phyloP scores from a whole-genome alignment of 2,797 vertebrate species.

The Cichlasoma orientale region DNA sequence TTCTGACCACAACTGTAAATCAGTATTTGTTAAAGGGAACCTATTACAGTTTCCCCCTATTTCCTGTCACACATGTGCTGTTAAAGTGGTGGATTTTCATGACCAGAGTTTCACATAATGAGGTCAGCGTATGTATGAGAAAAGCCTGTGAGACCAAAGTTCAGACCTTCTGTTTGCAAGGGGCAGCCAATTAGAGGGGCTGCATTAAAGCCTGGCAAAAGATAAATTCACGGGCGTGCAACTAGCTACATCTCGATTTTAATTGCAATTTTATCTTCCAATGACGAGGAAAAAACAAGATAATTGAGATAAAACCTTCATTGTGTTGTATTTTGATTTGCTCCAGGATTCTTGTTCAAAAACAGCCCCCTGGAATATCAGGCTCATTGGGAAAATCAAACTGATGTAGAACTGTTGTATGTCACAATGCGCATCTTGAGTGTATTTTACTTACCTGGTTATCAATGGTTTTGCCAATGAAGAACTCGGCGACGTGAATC shows the following conservation, averaged over 20 bases:
- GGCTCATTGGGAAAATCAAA: not conserved
- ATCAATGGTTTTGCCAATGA: conserved; percentile 84
- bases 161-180: not conserved
- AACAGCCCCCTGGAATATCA: not conserved
- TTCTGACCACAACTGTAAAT: too few relatives aligned
- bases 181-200: not conserved
- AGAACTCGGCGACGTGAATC: conserved; percentile 85
- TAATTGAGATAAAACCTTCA: too few relatives aligned
- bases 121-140: not conserved
- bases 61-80: not conserved
- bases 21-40: not conserved
- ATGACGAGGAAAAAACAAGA: too few relatives aligned
- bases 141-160: not conserved
- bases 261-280: not conserved
- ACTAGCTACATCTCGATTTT: not conserved
- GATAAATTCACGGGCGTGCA: not conserved
- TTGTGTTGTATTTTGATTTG: too few relatives aligned
- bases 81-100: not conserved
- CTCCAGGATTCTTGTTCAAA: not conserved
- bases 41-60: not conserved
- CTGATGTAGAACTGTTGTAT: too few relatives aligned
- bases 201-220: not conserved
- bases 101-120: not conserved
- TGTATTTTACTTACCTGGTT: conserved; percentile 80
- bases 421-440: not conserved